A percentile compares a stretch with the other conserved stretches of the same genome.
phyloP scores from a whole-genome alignment of 1,140 invertebrate genomes.

The Ceratina australensis region DNA sequence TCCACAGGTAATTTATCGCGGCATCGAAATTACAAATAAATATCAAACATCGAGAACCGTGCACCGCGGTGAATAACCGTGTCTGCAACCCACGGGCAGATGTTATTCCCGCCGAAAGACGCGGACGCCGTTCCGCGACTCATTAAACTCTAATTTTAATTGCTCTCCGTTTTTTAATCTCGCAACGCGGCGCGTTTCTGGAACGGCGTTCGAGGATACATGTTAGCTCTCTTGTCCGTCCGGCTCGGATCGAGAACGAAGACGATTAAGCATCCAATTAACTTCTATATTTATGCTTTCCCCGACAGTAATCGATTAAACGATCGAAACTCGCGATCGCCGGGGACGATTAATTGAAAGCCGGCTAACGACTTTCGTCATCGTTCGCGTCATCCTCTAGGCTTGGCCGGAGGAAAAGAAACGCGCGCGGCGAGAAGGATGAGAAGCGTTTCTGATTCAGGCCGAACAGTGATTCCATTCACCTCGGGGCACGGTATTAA shows the following conservation, averaged over 20 bases:
- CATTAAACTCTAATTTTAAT: constrained; percentile 27
- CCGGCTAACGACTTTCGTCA: constrained; percentile 5
- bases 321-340: constrained; percentile 14
- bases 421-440: neutral
- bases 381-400: constrained; percentile 15
- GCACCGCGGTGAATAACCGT: too few species aligned
- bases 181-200: neutral
- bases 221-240: neutral
- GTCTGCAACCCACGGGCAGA: too few species aligned
- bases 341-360: constrained; percentile 11
- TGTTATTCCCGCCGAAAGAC: neutral
- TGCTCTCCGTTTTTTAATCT: neutral
- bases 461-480: neutral
- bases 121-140: neutral
- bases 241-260: neutral
- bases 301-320: constrained; percentile 7
- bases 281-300: neutral
- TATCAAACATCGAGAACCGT: too few species aligned
- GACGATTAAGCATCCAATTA: constrained; percentile 21
- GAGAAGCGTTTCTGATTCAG: neutral
- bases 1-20: too few species aligned
- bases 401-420: neutral
- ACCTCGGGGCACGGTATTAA: neutral
- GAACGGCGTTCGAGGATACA: neutral
- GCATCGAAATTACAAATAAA: too few species aligned